Evolutionary conservation across 35 echinoderm and acorn worm genomes (phyloP), one percentile per base, ranked within the genome.

Genomic region (Ptychodera flava): DNA sequence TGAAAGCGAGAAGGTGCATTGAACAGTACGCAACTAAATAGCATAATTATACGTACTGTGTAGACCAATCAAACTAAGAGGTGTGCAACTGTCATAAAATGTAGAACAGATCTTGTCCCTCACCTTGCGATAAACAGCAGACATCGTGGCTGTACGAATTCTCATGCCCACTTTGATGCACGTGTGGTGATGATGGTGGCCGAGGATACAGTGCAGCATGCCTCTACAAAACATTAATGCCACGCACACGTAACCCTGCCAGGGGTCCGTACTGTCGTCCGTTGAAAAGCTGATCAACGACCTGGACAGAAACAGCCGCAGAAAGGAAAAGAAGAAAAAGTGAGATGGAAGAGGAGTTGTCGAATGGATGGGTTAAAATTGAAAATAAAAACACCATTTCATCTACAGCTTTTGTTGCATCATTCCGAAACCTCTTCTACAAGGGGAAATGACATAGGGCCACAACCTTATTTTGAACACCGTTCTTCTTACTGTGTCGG

Each of bases 71-170:
- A n/a, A n/a, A n/a, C n/a, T n/a, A n/a, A n/a, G n/a, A n/a, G n/a
- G n/a, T n/a, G n/a, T n/a, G n/a, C n/a, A n/a, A n/a, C n/a, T n/a
- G n/a, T n/a, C n/a, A n/a, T n/a, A n/a, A n/a, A n/a, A n/a, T n/a
- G n/a, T n/a, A n/a, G n/a, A n/a, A n/a, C n/a, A n/a, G n/a, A n/a
- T n/a, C n/a, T n/a, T n/a, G 45, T 12, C 14, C 36, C 64, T 33
- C 85, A 96, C 94, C 88, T 96, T 96, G 30, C 88, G 75, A 78
- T 96, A 96, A 0, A 96, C 81, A 32, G 91, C 87, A 53, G 90
- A 90, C 31, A 96, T 87, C 28, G 92, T 82, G 6, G 88, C 91
- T 10, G 94, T 92, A 22, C 94, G 85, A 27, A 96, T 31, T 28
- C 92, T 90, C 94, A 96, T 92, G 0, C 91, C 90, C 38, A 85